phyloP scores from a whole-genome alignment of 2,113 vertebrate species.

The Hippocampus comes region DNA sequence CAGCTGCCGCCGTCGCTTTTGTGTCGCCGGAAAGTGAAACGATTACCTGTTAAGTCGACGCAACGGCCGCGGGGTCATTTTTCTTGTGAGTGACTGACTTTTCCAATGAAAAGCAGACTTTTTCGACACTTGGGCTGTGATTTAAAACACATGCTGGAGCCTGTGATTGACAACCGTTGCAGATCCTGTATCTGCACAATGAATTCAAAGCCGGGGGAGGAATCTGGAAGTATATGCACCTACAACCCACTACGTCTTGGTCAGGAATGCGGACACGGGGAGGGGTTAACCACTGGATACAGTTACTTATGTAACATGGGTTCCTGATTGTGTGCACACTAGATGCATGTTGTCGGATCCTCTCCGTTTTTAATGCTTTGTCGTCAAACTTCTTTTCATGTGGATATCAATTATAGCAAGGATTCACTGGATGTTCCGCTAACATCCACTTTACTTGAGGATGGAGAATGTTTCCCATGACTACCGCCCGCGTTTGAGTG shows the following conservation, averaged over 20 bases:
- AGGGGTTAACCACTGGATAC: no score
- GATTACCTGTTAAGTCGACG: slow-evolving; percentile 47
- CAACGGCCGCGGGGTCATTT: slow-evolving; percentile 39
- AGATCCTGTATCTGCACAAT: background rate
- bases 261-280: no score
- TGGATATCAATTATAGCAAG: no score
- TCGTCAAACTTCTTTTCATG: no score
- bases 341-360: no score
- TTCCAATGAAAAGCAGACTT: slow-evolving; percentile 26
- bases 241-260: no score
- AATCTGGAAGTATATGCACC: no score
- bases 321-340: no score
- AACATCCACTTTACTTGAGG: background rate
- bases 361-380: no score
- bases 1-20: slow-evolving; percentile 62
- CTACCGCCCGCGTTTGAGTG: background rate
- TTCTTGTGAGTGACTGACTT: background rate
- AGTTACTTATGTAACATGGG: no score
- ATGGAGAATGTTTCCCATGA: background rate
- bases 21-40: slow-evolving; percentile 53
- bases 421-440: no score
- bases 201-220: background rate
- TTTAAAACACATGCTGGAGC: background rate
- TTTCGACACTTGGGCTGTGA: background rate
- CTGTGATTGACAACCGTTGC: background rate